A percentile compares a stretch with the other conserved stretches of the same genome.
These are phyloP conservation scores for Periophthalmodon schlosseri DNA, from an alignment of 2,113 vertebrate genomes.

Conservation along the genomic window DNA sequence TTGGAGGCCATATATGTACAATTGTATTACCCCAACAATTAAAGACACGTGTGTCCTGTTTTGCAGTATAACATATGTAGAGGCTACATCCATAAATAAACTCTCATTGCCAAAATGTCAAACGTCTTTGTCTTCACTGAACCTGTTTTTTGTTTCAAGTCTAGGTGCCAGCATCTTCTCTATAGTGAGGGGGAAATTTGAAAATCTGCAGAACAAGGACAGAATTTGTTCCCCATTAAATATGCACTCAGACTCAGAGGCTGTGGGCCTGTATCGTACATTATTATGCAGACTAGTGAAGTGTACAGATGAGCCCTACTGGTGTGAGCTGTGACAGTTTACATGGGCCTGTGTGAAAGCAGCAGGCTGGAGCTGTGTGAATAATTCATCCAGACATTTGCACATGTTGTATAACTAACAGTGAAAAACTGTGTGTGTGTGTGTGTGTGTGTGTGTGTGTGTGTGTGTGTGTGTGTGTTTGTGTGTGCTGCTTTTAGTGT, in stretches of 20 bases:
- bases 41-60: background rate
- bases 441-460: too few species aligned
- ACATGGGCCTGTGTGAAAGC: background rate
- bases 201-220: background rate
- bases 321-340: background rate
- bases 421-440: background rate
- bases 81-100: background rate
- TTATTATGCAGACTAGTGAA: background rate
- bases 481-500: background rate
- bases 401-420: conserved; percentile 7
- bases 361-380: background rate
- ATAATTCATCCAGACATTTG: conserved; percentile 5
- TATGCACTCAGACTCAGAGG: background rate
- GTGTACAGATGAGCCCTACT: background rate
- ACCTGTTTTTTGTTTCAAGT: background rate
- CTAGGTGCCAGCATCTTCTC: background rate
- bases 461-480: too few species aligned
- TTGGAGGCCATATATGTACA: background rate
- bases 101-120: background rate
- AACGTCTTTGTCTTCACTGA: background rate
- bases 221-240: background rate
- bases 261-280: background rate
- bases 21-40: background rate
- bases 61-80: background rate
- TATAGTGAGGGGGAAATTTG: too few species aligned